Conservation (phyloP, 2,888 invertebrate species). For the Himalopsyche tibetana region DNA sequence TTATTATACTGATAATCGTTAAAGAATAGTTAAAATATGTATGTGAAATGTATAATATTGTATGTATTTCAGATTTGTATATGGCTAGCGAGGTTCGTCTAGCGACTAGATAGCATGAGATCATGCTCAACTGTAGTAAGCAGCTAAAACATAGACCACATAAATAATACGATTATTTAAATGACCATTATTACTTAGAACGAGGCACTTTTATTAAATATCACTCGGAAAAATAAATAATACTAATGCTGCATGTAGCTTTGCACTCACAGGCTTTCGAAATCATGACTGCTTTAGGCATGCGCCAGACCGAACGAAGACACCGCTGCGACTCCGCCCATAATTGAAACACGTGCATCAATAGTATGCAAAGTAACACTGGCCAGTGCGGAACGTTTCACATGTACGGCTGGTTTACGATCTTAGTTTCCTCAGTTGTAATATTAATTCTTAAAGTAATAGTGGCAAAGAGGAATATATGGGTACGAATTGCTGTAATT, state of each 20-base stretch:
- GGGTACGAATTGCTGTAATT: too few relatives aligned
- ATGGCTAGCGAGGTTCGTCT: constrained; percentile 65
- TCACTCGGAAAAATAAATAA: neutral
- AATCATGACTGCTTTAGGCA: neutral
- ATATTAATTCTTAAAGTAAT: too few relatives aligned
- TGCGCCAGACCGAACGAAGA: neutral
- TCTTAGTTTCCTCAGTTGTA: too few relatives aligned
- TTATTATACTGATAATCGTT: constrained; percentile 23
- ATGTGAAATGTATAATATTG: constrained; percentile 54
- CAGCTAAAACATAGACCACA: constrained; percentile 59
- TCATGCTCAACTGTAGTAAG: constrained; percentile 63
- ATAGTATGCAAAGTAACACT: too few relatives aligned
- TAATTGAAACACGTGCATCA: too few relatives aligned
- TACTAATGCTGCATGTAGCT: constrained; percentile 23
- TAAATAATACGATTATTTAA: constrained; percentile 50
- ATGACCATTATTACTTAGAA: constrained; percentile 49
- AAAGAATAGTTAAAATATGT: constrained; percentile 23
- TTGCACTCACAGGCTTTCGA: constrained; percentile 33
- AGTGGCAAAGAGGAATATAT: too few relatives aligned
- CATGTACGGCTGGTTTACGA: too few relatives aligned
- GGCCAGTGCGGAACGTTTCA: too few relatives aligned
- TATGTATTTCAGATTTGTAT: constrained; percentile 65
- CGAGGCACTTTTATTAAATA: constrained; percentile 10
- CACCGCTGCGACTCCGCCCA: too few relatives aligned
- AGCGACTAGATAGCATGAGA: constrained; percentile 64